Conservation (phyloP, 2,113 vertebrate species). For the Tauraco erythrolophus region DNA sequence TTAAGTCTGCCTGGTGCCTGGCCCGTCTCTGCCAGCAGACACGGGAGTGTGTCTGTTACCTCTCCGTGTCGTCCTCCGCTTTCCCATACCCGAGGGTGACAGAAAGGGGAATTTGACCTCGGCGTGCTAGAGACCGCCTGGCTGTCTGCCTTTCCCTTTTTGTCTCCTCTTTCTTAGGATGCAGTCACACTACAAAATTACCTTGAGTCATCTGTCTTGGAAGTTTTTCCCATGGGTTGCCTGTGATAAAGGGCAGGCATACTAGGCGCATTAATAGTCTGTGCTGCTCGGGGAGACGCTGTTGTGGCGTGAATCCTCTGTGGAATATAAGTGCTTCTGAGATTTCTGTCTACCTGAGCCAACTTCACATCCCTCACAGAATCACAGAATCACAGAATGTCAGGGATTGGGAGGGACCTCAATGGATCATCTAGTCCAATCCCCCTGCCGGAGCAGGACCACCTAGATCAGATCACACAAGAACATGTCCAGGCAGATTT, state of each 20-base stretch:
- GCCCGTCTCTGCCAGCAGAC: background rate
- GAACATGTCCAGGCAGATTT: no score
- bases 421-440: no score
- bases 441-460: no score
- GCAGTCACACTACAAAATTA: conserved; percentile 61
- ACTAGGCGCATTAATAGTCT: background rate
- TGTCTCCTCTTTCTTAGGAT: conserved; percentile 52
- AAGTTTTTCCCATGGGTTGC: conserved; percentile 7
- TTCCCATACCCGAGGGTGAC: background rate
- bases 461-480: no score
- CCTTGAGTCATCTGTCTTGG: conserved; percentile 55
- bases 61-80: background rate
- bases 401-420: no score
- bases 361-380: background rate
- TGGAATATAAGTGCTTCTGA: fast-evolving
- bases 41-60: background rate
- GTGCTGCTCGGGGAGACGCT: background rate
- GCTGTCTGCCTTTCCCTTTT: conserved; percentile 68
- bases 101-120: conserved; percentile 58
- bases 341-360: background rate
- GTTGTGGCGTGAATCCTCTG: background rate
- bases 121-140: conserved; percentile 21
- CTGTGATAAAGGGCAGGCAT: background rate
- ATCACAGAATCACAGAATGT: no score
- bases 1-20: conserved; percentile 14